Evolutionary conservation across 2,888 invertebrate species (phyloP).

Genomic region (Dicranocentrus wangi): DNA sequence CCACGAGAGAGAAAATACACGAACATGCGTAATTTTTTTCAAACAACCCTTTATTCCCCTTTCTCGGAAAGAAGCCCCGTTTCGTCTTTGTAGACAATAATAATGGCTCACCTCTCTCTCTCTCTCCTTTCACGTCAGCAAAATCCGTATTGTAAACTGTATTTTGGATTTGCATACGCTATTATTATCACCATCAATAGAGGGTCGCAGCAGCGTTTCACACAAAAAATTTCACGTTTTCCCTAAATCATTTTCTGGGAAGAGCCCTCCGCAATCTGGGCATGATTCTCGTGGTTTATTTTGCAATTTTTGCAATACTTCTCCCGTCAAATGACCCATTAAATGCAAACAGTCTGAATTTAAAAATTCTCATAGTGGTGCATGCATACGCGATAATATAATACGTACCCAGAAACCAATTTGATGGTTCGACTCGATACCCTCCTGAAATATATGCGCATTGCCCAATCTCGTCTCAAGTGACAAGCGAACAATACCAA

Average conservation of each 20-base stretch:
- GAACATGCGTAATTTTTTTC: neutral
- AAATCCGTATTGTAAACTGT: neutral
- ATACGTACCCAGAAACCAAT: too few relatives aligned
- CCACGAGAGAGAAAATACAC: neutral
- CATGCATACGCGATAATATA: too few relatives aligned
- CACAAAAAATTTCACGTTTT: too few relatives aligned
- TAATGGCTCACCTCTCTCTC: constrained; percentile 25
- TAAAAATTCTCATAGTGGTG: too few relatives aligned
- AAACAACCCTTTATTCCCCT: constrained; percentile 12
- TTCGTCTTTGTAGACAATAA: constrained; percentile 9
- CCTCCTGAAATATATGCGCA: too few relatives aligned
- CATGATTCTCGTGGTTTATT: neutral
- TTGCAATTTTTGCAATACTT: neutral
- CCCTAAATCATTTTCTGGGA: constrained; percentile 4
- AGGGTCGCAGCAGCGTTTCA: neutral
- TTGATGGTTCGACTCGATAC: too few relatives aligned
- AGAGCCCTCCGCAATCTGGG: neutral
- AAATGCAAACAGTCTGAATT: neutral
- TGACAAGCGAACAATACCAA: too few relatives aligned
- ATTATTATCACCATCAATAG: constrained; percentile 1
- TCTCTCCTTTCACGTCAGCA: constrained; percentile 4
- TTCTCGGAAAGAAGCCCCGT: neutral
- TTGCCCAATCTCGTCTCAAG: too few relatives aligned
- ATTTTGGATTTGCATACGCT: constrained; percentile 7
- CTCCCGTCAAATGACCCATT: neutral